A percentile compares a stretch with the other conserved stretches of the same genome.
These are phyloP conservation scores for Campoplex capitator DNA, from an alignment of 2,888 invertebrate species.

Conservation along the genomic window DNA sequence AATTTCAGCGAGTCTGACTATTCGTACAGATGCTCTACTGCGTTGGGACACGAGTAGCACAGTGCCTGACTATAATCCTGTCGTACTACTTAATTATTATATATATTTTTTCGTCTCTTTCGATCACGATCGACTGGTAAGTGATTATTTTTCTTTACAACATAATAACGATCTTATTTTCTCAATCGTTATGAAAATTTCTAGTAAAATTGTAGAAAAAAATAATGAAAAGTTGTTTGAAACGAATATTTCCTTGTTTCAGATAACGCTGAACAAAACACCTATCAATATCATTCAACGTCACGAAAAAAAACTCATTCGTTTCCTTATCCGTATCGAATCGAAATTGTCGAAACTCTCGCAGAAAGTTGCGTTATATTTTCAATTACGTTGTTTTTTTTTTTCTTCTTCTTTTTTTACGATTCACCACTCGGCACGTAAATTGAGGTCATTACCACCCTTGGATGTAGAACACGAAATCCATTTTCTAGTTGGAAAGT, in stretches of 20 bases:
- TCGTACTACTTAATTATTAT: neutral
- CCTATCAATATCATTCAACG: neutral
- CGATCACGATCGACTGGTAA: neutral
- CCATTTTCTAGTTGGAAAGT: constrained; percentile 42
- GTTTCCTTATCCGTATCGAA: neutral
- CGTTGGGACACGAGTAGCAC: neutral
- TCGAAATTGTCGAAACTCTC: neutral
- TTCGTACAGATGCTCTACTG: neutral
- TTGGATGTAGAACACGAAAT: constrained; percentile 43
- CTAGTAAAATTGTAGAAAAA: neutral
- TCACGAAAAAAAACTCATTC: neutral
- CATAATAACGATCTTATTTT: neutral
- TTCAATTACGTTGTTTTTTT: neutral
- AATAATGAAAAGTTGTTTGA: neutral
- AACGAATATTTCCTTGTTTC: neutral
- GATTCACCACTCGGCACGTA: constrained; percentile 24
- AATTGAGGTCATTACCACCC: constrained; percentile 45
- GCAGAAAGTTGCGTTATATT: neutral
- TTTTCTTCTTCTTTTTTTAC: neutral
- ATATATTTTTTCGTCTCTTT: neutral
- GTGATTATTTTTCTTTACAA: neutral
- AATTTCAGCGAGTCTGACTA: neutral
- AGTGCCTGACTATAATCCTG: neutral
- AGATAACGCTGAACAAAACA: neutral
- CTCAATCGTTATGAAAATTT: neutral